phyloP scores from a whole-genome alignment of 2,113 vertebrate species.

The Megaptera novaeangliae region DNA sequence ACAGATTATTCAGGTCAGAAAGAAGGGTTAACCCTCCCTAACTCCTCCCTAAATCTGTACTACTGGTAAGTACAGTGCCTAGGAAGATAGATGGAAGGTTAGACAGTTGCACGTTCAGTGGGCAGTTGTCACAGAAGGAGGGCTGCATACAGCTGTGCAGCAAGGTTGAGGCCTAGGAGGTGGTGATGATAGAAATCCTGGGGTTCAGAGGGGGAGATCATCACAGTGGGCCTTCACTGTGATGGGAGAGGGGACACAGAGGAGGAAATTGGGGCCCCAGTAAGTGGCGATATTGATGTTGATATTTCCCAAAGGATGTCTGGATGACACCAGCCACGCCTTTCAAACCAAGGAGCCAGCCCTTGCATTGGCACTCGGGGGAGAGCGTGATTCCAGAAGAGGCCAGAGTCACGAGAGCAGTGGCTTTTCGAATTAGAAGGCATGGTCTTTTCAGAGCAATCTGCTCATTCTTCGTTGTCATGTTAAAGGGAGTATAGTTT shows the following conservation, averaged over 20 bases:
- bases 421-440: background rate
- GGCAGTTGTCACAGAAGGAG: background rate
- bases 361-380: fast-evolving
- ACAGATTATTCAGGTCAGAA: background rate
- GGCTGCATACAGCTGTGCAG: fast-evolving
- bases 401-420: background rate
- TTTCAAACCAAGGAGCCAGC: background rate
- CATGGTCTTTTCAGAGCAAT: background rate
- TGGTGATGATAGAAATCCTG: background rate
- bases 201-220: background rate
- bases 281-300: background rate
- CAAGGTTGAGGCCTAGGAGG: background rate
- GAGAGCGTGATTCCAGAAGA: background rate
- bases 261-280: background rate
- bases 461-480: background rate
- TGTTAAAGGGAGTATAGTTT: background rate
- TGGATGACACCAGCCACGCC: background rate
- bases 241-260: background rate
- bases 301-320: background rate
- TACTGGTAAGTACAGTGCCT: no score
- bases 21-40: background rate
- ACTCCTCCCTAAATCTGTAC: background rate
- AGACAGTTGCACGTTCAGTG: background rate
- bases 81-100: background rate
- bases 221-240: background rate